phyloP scores from a whole-genome alignment of 2,113 vertebrate genomes.

The Triplophysa tibetana region DNA sequence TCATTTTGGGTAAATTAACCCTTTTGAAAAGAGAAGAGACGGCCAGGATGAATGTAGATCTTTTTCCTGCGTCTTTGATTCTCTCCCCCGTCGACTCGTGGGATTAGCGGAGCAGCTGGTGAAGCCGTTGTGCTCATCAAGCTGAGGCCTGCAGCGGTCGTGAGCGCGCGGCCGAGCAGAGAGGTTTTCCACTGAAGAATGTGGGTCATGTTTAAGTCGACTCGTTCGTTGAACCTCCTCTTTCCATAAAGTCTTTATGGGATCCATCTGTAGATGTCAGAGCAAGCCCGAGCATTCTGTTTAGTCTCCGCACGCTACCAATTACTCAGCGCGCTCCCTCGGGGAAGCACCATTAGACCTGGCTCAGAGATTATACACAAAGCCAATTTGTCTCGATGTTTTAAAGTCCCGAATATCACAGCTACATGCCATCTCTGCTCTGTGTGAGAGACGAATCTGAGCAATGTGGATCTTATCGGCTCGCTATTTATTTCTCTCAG shows the following conservation, averaged over 20 bases:
- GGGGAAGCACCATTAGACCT: conserved; percentile 35
- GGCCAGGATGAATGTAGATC: too few relatives aligned
- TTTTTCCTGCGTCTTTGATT: not conserved
- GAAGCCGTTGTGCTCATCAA: not conserved
- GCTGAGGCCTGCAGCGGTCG: not conserved
- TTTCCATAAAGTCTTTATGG: conserved; percentile 30
- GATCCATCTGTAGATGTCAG: conserved; percentile 40
- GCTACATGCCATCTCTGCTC: not conserved
- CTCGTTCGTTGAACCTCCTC: not conserved
- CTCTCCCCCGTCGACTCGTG: not conserved
- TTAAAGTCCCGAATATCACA: conserved; percentile 11
- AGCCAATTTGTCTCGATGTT: conserved; percentile 39
- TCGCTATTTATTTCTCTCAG: conserved; percentile 8
- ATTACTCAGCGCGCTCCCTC: conserved; percentile 20
- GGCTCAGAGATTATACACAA: conserved; percentile 37
- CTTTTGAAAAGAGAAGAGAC: too few relatives aligned
- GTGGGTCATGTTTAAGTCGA: conserved; percentile 41
- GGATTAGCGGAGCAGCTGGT: not conserved
- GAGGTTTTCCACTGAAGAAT: not conserved
- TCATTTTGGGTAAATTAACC: too few relatives aligned
- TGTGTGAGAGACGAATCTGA: conserved; percentile 16
- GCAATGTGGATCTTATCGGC: conserved; percentile 20
- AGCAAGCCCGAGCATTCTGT: conserved; percentile 20
- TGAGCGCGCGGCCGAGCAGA: not conserved
- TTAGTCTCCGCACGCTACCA: conserved; percentile 10